Percentiles rank a stretch among this genome's conserved stretches.
These are phyloP conservation scores for Gambelia wislizenii DNA, from an alignment of 2,797 vertebrate genomes.

Conservation along the genomic window DNA sequence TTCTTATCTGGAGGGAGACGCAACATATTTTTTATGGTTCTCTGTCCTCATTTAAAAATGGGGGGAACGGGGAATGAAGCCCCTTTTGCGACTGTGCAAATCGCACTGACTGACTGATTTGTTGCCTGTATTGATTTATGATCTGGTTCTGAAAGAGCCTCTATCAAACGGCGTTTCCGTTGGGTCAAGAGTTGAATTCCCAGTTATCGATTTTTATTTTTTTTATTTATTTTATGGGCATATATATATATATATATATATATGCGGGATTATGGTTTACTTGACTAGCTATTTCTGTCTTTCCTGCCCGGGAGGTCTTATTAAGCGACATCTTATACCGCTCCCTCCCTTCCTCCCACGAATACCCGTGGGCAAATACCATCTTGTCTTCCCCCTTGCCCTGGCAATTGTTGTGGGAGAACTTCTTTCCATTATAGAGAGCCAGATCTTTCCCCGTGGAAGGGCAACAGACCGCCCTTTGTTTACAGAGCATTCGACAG, in stretches of 20 bases:
- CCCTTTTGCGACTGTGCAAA: constrained; percentile 20
- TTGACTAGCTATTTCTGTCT: constrained; percentile 20
- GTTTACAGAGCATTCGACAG: background rate
- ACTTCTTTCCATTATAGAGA: background rate
- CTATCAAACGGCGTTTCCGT: constrained; percentile 56
- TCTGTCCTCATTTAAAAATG: background rate
- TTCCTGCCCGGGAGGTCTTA: background rate
- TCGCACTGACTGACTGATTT: constrained; percentile 58
- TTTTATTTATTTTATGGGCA: background rate
- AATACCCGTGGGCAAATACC: background rate
- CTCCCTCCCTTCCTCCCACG: background rate
- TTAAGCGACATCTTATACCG: background rate
- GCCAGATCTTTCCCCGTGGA: background rate
- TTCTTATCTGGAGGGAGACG: too few species aligned
- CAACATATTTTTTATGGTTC: constrained; percentile 1
- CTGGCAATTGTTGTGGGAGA: background rate
- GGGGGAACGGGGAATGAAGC: background rate
- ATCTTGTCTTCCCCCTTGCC: background rate
- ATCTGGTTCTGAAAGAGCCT: constrained; percentile 43
- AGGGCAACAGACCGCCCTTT: background rate
- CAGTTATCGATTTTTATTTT: constrained; percentile 27
- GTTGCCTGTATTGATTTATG: constrained; percentile 63
- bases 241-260: background rate
- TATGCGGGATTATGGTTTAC: too few species aligned
- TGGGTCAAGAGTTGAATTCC: constrained; percentile 64